Evolutionary conservation across 2,797 vertebrate genomes (phyloP), one percentile per base, ranked within the genome.

Genomic region (Danio tinwini): DNA sequence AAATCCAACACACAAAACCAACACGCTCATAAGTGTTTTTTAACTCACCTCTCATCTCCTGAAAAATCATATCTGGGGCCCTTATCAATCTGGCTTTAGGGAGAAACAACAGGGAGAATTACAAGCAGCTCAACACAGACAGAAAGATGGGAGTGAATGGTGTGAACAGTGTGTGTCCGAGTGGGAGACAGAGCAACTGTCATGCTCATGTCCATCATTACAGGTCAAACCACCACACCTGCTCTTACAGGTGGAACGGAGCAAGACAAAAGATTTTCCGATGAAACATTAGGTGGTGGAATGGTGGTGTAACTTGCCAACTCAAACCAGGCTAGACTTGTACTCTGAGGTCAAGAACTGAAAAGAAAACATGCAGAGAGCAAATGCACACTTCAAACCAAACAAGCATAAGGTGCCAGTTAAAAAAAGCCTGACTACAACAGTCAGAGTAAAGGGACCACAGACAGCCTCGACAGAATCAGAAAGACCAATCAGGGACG

Each of bases 41-140:
- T 44, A 88, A 92, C 91, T 93, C 92, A 92, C 92, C 92, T 93
- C 89, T 91, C 90, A 86, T 89, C 87, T 89, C 88, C 91, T 90
- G 91, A 90, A 87, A 90, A 91, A 93, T 93, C 91, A 91, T 90
- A 92, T 92, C 88, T 91, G 88, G 90, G 87, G 88, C 86, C 89
- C 89, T 93, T 91, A 93, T 93, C 92, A 93, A 91, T 92, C 91
- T 93, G 91, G 90, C 92, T 93, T 93, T 88, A 93, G 85, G 91
- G 88, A 88, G 90, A 92, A 91, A 92, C 89, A 92, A 93, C 90
- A 89, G 86, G 81, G 92, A 90, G 84, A 88, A 91, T 92, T 92
- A 92, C 87, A 91, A 90, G 86, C 87, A 82, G 87, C 81, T 89
- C 83, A 87, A 88, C 82, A 89, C 75, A 82, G 72, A 85, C 56